Evolutionary conservation across 2,888 invertebrate genomes (phyloP), one percentile per base, ranked within the genome.

Genomic region (Acleris cristana): DNA sequence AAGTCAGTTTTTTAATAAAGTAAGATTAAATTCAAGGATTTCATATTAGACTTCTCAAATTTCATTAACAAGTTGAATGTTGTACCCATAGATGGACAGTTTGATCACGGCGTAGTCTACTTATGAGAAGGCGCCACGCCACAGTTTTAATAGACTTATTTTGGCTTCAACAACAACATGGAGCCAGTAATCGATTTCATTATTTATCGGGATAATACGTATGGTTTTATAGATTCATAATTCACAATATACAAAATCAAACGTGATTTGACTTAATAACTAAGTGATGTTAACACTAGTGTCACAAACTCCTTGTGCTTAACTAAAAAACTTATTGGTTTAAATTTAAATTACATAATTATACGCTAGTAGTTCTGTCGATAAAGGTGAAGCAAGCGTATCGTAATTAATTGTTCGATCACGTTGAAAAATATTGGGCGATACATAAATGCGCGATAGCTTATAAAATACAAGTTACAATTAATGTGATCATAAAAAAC

Each of bases 201-300:
- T 12, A 34, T 34, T 34, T 34, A 34, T 34, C 12, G 34, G 34
- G 12, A 34, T 12, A 34, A 34, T 26, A 26, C 8, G 26, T 34
- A 34, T 34, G 12, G 34, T 49, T 65, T 54, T 48, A 19, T 55
- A 18, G 40, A 16, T 60, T n/a, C 23, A 23, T 5, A 44, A 48
- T 45, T 57, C n/a, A 10, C 30, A 26, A 49, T 23, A 55, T 26
- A 16, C n/a, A 18, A 51, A 53, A 26, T 26, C 40, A 55, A 56
- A 55, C 44, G 54, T 23, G 49, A 55, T 34, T 19, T 26, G 7
- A 26, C 49, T 51, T 56, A 56, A 26, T 55, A 60, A 51, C 44
- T 51, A 65, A 51, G 55, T 55, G 54, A 59, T 48, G 65, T 40
- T 26, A 45, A 56, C 21, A 45, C 45, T 53, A 60, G 49, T 40